Evolutionary conservation across 2,888 invertebrate genomes (phyloP).

Genomic region (Dynastes hyllus): DNA sequence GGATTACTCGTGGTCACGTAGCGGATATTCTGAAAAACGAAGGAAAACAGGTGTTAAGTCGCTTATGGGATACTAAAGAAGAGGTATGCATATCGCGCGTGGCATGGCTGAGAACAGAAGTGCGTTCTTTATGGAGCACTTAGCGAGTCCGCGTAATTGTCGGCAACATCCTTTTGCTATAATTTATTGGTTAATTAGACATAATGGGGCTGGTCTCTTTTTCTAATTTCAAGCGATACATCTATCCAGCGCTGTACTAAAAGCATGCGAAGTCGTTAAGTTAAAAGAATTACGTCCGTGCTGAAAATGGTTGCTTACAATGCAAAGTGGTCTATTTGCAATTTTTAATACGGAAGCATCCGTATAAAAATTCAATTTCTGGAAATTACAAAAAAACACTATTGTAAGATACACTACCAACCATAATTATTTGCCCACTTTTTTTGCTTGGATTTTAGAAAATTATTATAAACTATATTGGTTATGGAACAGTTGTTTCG

Average conservation of each 20-base stretch:
- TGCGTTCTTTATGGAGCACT: slow-evolving; percentile 27
- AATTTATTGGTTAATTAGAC: slow-evolving; percentile 43
- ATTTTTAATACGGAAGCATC: no score
- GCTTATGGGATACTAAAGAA: slow-evolving; percentile 53
- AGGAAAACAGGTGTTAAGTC: slow-evolving; percentile 13
- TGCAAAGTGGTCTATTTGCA: neutral
- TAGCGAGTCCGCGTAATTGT: slow-evolving; percentile 21
- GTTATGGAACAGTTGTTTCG: no score
- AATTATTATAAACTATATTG: no score
- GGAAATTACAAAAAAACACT: no score
- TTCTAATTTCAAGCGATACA: slow-evolving; percentile 34
- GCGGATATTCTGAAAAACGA: slow-evolving; percentile 31
- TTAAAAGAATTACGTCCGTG: slow-evolving; percentile 14
- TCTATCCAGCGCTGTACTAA: slow-evolving; percentile 26
- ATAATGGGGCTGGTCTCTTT: slow-evolving; percentile 27
- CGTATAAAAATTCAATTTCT: no score
- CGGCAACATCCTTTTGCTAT: slow-evolving; percentile 23
- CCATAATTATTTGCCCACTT: no score
- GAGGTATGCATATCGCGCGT: slow-evolving; percentile 35
- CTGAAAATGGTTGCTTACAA: neutral
- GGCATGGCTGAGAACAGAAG: slow-evolving; percentile 30
- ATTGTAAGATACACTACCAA: no score
- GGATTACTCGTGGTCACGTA: neutral
- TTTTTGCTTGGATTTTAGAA: no score
- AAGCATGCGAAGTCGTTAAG: slow-evolving; percentile 12